A percentile compares a stretch with the other conserved stretches of the same genome.
phyloP scores from a whole-genome alignment of 1,140 invertebrate species.

The Drosophila funebris region DNA sequence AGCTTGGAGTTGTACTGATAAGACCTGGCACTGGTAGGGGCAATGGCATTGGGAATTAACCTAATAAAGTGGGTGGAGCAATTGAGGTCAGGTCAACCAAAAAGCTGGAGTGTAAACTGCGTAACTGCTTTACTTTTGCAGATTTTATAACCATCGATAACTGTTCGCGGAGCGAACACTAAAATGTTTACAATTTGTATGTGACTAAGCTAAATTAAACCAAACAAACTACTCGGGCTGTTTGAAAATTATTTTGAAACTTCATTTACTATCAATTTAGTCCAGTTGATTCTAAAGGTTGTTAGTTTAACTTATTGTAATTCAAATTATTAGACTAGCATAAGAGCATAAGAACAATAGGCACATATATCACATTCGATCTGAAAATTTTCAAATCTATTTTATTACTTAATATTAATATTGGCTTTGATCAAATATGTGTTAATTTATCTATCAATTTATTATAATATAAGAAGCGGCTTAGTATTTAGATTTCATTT shows the following conservation, averaged over 20 bases:
- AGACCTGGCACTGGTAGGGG: conserved; percentile 8
- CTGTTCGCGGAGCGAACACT: neutral
- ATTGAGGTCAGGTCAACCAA: conserved; percentile 48
- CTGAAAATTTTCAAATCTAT: no score
- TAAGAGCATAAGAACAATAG: no score
- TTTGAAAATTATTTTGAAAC: neutral
- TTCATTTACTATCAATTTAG: neutral
- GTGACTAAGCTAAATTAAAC: conserved; percentile 4
- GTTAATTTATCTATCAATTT: no score
- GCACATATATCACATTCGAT: no score
- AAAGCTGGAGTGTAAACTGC: neutral
- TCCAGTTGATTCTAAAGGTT: neutral
- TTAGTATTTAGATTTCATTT: no score
- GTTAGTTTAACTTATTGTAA: neutral
- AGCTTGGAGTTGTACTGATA: conserved; percentile 59
- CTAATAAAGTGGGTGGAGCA: conserved; percentile 60
- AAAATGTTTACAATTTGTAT: conserved; percentile 14
- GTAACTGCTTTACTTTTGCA: conserved; percentile 15
- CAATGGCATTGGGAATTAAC: conserved; percentile 29
- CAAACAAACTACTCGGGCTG: neutral
- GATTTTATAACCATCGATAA: conserved; percentile 33
- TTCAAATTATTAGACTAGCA: no score
- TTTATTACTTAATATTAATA: no score
- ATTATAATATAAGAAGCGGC: no score
- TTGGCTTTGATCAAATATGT: no score